Percentiles rank a stretch among this genome's conserved stretches.
phyloP scores from a whole-genome alignment of 2,888 invertebrate species.

The Ptilodon capucinus region DNA sequence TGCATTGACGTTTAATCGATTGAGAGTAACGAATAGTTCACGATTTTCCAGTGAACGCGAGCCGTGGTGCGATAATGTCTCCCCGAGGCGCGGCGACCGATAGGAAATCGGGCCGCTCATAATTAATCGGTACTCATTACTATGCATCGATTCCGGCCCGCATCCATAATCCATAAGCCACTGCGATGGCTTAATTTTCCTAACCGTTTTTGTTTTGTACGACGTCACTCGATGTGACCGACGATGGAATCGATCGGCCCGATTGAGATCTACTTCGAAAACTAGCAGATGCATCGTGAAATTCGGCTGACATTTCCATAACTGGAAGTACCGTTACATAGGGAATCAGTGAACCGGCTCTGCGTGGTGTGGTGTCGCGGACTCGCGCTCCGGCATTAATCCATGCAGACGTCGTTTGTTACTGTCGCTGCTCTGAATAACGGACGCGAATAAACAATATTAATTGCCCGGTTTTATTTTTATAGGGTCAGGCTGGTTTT shows the following conservation, averaged over 20 bases:
- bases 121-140: conserved; percentile 52
- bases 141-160: conserved; percentile 43
- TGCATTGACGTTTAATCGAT: conserved; percentile 56
- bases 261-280: conserved; percentile 72
- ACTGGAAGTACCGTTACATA: conserved; percentile 79
- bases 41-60: conserved; percentile 24
- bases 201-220: conserved; percentile 25
- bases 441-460: conserved; percentile 78
- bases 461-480: conserved; percentile 75
- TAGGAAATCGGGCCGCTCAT: conserved; percentile 46
- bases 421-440: conserved; percentile 70
- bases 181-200: conserved; percentile 36
- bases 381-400: conserved; percentile 46
- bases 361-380: conserved; percentile 39
- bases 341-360: conserved; percentile 77
- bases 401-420: conserved; percentile 66
- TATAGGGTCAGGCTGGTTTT: conserved; percentile 70
- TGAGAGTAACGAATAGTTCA: conserved; percentile 44
- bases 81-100: conserved; percentile 30
- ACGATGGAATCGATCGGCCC: conserved; percentile 57
- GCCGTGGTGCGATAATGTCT: conserved; percentile 40
- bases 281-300: conserved; percentile 65
- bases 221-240: conserved; percentile 39
- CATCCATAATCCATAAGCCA: conserved; percentile 48
- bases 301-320: conserved; percentile 80